Evolutionary conservation across 2,797 vertebrate species (phyloP).

Genomic region (Squalus acanthias): DNA sequence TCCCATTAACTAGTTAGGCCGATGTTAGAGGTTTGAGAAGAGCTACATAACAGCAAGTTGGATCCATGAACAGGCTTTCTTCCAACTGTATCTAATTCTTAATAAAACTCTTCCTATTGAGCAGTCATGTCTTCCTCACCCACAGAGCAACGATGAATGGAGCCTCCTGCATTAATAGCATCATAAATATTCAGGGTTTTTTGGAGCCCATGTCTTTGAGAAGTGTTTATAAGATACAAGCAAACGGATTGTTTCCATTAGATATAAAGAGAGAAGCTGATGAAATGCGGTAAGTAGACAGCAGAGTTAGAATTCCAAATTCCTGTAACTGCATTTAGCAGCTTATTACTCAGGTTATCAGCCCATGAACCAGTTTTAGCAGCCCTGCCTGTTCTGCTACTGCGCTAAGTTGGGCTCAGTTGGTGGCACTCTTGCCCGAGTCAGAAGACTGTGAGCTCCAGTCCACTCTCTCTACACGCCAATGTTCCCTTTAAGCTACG

Average conservation of each 20-base stretch:
- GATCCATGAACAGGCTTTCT: not conserved
- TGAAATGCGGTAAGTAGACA: not conserved
- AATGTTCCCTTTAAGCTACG: too few relatives aligned
- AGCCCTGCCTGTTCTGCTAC: not conserved
- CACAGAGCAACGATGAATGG: not conserved
- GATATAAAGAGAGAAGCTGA: not conserved
- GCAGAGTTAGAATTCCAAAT: not conserved
- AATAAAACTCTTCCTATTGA: not conserved
- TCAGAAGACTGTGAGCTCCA: not conserved
- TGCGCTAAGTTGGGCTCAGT: not conserved
- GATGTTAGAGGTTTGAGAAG: not conserved
- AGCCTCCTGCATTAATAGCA: not conserved
- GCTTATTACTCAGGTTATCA: not conserved
- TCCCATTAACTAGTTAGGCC: not conserved
- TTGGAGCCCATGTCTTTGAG: not conserved
- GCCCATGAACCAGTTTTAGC: not conserved
- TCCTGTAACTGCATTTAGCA: not conserved
- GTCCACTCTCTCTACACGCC: too few relatives aligned
- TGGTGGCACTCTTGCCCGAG: too few relatives aligned
- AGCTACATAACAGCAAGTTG: not conserved
- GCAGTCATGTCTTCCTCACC: not conserved
- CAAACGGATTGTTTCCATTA: not conserved
- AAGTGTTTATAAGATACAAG: not conserved
- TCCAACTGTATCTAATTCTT: not conserved
- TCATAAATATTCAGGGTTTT: not conserved